Evolutionary conservation across 2,888 invertebrate genomes (phyloP), one percentile per base, ranked within the genome.

Genomic region (Pegoplata infirma): DNA sequence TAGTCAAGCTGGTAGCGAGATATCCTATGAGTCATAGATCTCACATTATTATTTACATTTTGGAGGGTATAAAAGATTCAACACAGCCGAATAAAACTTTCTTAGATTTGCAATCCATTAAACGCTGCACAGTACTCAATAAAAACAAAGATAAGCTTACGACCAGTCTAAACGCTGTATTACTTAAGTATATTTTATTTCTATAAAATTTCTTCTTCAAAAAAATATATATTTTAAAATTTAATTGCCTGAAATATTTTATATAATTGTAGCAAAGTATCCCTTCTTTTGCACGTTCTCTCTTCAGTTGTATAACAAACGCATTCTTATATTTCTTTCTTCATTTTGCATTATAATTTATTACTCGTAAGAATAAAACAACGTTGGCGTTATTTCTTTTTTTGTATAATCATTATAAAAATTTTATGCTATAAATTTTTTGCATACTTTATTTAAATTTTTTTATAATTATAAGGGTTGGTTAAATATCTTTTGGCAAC

Each of bases 401-500:
- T 40, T n/a, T 40, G n/a, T 40, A 5, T 5, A n/a, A 12, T n/a
- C 36, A 40, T 40, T 40, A 40, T 40, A 40, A 5, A 32, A 40
- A 40, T 40, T 3, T 12, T n/a, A 40, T n/a, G 36, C 36, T 44
- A 59, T 59, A 51, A 59, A 19, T 32, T 32, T 32, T 53, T 47
- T 74, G 59, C 59, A 47, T 61, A 49, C 14, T 58, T 66, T 66
- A 66, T 73, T 40, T 6, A 73, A 58, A 73, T 64, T 66, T 44
- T 40, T 64, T 44, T 58, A 28, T 32, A 61, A 56, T 74, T 55
- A 55, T 36, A 55, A 55, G 74, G 59, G 32, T 59, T 58, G 53
- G 7, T 56, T n/a, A n/a, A n/a, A n/a, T 40, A n/a, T 40, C 36
- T 40, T 40, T n/a, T n/a, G 36, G 36, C 36, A 40, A 40, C 12